phyloP scores from a whole-genome alignment of 1,140 invertebrate genomes.

The Heliconius nattereri region DNA sequence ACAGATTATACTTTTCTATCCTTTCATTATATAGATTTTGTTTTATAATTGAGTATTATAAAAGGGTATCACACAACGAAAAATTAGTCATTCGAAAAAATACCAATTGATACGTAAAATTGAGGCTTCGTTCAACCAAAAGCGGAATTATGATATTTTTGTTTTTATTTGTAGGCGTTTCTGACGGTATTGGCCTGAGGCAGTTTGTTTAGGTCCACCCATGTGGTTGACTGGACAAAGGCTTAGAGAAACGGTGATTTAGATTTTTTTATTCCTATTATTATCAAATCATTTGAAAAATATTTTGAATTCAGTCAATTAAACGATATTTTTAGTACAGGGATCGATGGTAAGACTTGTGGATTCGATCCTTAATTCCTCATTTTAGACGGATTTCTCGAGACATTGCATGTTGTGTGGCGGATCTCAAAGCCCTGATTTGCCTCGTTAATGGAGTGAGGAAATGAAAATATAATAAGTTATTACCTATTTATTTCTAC shows the following conservation, averaged over 20 bases:
- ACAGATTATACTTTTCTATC: neutral
- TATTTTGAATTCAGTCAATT: neutral
- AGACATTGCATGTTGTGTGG: too few relatives aligned
- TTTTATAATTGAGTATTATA: neutral
- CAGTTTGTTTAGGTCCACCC: conserved; percentile 31
- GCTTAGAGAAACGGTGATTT: conserved; percentile 3
- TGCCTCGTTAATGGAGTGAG: too few relatives aligned
- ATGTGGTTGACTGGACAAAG: conserved; percentile 28
- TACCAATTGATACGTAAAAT: conserved; percentile 22
- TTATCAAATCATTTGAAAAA: neutral
- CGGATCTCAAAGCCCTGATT: too few relatives aligned
- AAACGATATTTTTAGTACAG: neutral
- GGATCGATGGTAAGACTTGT: too few relatives aligned
- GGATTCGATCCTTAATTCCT: too few relatives aligned
- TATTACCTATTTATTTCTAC: too few relatives aligned
- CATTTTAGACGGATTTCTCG: too few relatives aligned
- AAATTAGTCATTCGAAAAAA: conserved; percentile 9
- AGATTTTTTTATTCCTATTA: neutral
- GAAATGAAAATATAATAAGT: too few relatives aligned
- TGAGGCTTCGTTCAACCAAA: neutral
- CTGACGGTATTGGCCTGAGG: conserved; percentile 20
- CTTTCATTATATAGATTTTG: neutral
- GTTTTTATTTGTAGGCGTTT: conserved; percentile 22
- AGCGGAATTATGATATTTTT: neutral
- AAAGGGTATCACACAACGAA: neutral